Base-by-base conservation (phyloP, 2,888 invertebrate species). In the Habrosyne pyritoides region DNA sequence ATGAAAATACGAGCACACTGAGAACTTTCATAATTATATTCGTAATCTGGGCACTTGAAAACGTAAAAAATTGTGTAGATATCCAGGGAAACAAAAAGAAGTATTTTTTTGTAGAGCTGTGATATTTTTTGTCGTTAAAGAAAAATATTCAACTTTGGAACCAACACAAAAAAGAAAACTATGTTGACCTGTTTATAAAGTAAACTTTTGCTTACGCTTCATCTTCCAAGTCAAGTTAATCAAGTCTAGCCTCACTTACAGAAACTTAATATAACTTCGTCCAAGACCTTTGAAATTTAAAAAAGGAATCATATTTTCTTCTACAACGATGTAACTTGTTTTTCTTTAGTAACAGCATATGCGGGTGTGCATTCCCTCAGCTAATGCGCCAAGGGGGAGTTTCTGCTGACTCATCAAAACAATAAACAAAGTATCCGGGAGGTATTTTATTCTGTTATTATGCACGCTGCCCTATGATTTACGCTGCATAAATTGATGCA, bases 391-490 rank as follows among this genome's bases (percentile, higher is more conserved):
- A 65, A 68, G 66, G 89, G 91, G 90, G 80, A 79, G 76, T 83
- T 86, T 81, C 63, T 61, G 93, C 91, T 77, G 83, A 91, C 83
- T 93, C 93, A 93, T 93, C 93, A 93, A 92, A 93, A 93, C 92
- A 93, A 93, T 93, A 93, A 93, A 93, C 93, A 93, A 91, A 92
- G 91, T 91, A 91, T 91, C 91, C 83, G 80, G 75, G 76, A 81
- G 87, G 89, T 79, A 88, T 91, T 90, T 89, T 88, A 88, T 91
- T 87, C 87, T 89, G 81, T 89, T 90, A 91, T 91, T 91, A 91
- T 91, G 89, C 91, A 89, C 82, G 79, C 79, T 77, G 80, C 84
- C 85, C 85, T 87, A 91, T 92, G 91, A 91, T 91, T 91, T 91
- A 91, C 88, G 87, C 84, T 84, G 89, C 87, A 87, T 84, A 84